A percentile compares a stretch with the other conserved stretches of the same genome.
Evolutionary conservation across 2,888 invertebrate genomes (phyloP).

Genomic region (Eupithecia vulgata): DNA sequence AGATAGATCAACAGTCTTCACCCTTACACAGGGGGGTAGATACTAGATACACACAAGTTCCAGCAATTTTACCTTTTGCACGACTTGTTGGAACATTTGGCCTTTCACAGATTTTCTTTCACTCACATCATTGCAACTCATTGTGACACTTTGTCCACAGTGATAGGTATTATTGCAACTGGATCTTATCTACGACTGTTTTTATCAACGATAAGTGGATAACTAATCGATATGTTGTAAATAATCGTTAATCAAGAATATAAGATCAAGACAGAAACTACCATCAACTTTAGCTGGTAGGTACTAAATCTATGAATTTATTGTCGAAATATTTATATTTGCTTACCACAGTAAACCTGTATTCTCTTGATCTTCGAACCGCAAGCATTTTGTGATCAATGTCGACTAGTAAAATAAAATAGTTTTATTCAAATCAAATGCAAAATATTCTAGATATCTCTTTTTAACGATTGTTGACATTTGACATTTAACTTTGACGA

Average conservation of each 20-base stretch:
- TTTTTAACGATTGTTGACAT: conserved; percentile 14
- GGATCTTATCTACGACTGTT: conserved; percentile 24
- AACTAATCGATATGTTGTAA: conserved; percentile 22
- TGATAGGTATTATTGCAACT: conserved; percentile 33
- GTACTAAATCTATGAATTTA: neutral
- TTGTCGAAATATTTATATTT: neutral
- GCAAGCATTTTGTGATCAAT: conserved; percentile 51
- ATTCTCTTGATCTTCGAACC: conserved; percentile 67
- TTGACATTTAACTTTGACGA: conserved; percentile 16
- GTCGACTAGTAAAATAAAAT: conserved; percentile 1
- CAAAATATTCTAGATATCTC: conserved; percentile 17
- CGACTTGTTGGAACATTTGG: conserved; percentile 22
- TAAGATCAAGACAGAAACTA: neutral
- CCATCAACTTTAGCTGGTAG: neutral
- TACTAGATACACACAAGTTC: neutral
- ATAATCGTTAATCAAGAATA: conserved; percentile 8
- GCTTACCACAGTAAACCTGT: conserved; percentile 70
- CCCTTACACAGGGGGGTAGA: neutral
- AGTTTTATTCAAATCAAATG: conserved; percentile 25
- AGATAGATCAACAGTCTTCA: neutral
- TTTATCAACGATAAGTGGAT: conserved; percentile 31
- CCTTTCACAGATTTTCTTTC: conserved; percentile 20
- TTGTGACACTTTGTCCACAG: conserved; percentile 31
- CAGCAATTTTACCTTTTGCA: conserved; percentile 19
- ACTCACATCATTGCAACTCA: conserved; percentile 41